A percentile compares a stretch with the other conserved stretches of the same genome.
These are phyloP conservation scores for Eubucco bourcierii DNA, from an alignment of 2,113 vertebrate genomes.

Conservation along the genomic window DNA sequence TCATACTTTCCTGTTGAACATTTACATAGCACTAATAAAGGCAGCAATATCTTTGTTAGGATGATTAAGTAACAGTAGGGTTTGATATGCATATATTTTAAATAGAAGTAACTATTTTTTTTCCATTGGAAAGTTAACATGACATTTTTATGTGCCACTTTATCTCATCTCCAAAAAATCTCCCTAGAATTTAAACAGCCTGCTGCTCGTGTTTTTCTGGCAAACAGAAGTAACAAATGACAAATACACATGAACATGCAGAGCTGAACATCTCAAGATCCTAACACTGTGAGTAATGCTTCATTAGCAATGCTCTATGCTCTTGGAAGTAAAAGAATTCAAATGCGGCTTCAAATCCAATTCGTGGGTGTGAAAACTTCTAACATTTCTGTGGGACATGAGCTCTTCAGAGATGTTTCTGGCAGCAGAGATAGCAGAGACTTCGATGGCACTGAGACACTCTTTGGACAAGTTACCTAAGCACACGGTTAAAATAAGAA, in stretches of 20 bases:
- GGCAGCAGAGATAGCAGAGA: background rate
- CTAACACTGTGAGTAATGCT: background rate
- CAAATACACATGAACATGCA: background rate
- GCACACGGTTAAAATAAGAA: too few species aligned
- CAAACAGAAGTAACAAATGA: background rate
- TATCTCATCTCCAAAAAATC: background rate
- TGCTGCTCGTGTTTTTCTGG: background rate
- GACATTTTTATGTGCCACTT: background rate
- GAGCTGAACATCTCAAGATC: background rate
- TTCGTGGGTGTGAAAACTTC: background rate
- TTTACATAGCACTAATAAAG: accelerated
- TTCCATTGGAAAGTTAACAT: background rate
- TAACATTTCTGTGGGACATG: accelerated
- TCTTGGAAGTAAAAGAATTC: background rate
- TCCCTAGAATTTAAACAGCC: background rate
- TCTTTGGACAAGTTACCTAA: background rate
- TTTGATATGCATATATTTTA: background rate
- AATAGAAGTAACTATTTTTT: accelerated
- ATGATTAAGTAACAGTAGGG: accelerated
- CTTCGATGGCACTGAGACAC: background rate
- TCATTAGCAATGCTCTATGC: background rate
- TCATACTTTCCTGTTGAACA: background rate
- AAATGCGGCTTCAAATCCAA: background rate
- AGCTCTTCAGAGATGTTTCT: background rate
- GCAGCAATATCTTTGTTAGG: background rate